Evolutionary conservation across 2,113 vertebrate species (phyloP).

Genomic region (Corydoras sp.): DNA sequence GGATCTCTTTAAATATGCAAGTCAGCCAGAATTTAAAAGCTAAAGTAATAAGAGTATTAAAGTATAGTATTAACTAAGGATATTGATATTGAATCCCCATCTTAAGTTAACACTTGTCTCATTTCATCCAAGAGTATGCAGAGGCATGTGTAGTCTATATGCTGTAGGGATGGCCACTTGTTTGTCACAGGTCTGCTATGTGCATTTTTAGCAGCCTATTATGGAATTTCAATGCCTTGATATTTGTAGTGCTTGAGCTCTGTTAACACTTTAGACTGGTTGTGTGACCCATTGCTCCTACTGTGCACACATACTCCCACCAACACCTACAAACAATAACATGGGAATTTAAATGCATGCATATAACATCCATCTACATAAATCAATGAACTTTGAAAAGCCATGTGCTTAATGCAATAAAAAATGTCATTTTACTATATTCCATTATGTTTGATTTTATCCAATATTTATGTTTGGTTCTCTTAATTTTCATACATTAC

Average conservation of each 20-base stretch:
- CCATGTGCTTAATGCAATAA: no score
- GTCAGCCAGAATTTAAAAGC: constrained; percentile 35
- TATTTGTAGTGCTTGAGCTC: constrained; percentile 32
- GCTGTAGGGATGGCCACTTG: constrained; percentile 1
- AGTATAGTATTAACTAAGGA: constrained; percentile 21
- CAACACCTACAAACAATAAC: not conserved
- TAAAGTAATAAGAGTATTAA: constrained; percentile 30
- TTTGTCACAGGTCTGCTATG: constrained; percentile 22
- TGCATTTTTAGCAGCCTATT: constrained; percentile 28
- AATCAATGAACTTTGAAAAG: no score
- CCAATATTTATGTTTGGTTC: no score
- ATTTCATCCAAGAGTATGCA: not conserved
- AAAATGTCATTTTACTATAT: no score
- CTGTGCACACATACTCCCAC: not conserved
- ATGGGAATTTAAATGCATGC: not conserved
- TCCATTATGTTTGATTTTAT: no score
- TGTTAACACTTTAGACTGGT: constrained; percentile 24
- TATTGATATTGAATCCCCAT: constrained; percentile 25
- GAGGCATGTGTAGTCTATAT: not conserved
- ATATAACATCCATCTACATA: not conserved
- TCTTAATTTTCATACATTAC: no score
- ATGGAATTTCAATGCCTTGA: constrained; percentile 32
- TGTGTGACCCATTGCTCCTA: constrained; percentile 9
- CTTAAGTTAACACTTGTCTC: constrained; percentile 4
- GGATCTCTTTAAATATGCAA: constrained; percentile 24